Percentiles rank a stretch among this genome's conserved stretches.
These are phyloP conservation scores for Nebria ingens DNA, from an alignment of 1,140 invertebrate species.

Conservation along the genomic window DNA sequence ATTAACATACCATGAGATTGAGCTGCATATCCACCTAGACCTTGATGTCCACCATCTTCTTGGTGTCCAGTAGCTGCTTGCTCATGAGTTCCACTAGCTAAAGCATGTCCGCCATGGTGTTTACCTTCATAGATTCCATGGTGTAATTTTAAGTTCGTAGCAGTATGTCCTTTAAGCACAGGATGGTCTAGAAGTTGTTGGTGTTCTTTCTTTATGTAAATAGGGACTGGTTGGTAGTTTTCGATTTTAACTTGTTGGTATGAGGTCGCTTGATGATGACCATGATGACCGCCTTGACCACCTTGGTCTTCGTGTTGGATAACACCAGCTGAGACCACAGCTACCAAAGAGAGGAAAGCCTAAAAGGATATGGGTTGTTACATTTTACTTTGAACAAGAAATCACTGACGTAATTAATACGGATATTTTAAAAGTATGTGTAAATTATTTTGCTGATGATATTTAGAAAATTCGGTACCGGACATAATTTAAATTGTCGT, in stretches of 20 bases:
- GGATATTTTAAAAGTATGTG: too few species aligned
- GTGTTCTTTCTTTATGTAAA: constrained; percentile 51
- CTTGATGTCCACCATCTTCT: too few species aligned
- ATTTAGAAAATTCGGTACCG: too few species aligned
- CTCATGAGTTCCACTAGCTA: not conserved
- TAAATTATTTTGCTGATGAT: too few species aligned
- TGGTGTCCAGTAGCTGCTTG: not conserved
- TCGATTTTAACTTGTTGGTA: constrained; percentile 51
- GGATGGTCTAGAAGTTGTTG: constrained; percentile 46
- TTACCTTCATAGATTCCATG: not conserved
- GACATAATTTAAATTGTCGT: too few species aligned
- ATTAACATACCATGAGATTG: too few species aligned
- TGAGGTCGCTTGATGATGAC: constrained; percentile 49
- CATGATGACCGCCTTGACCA: not conserved
- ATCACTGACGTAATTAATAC: too few species aligned
- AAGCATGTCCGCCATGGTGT: not conserved
- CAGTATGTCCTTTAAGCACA: constrained; percentile 43
- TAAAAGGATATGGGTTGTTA: not conserved
- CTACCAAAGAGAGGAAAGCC: not conserved
- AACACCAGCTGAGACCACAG: not conserved
- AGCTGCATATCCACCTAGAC: not conserved
- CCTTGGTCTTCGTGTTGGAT: too few species aligned
- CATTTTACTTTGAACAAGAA: too few species aligned
- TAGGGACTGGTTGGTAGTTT: constrained; percentile 48
- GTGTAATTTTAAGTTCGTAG: not conserved